Percentiles rank a stretch among this genome's conserved stretches.
Conservation (phyloP, 1,140 invertebrate species). For the Trichomalopsis sarcophagae region DNA sequence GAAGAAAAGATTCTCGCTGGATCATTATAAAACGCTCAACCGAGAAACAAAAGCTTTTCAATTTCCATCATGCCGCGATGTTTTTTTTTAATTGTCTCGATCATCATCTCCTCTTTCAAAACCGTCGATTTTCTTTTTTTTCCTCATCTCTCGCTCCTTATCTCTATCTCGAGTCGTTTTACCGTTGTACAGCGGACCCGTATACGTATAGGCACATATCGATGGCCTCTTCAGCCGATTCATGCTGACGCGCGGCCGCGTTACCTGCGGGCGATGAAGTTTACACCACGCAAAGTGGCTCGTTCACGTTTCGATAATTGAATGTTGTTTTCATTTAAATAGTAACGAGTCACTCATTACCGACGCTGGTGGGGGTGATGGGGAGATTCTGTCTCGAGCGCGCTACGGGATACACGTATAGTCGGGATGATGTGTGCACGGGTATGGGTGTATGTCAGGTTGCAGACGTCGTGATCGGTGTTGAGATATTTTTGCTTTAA, state of each 20-base stretch:
- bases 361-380: background rate
- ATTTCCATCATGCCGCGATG: background rate
- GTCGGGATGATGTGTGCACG: background rate
- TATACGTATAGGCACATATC: slow-evolving; percentile 5
- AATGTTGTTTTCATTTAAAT: slow-evolving; percentile 53
- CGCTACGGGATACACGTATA: background rate
- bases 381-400: background rate
- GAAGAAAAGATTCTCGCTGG: background rate
- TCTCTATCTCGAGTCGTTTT: slow-evolving; percentile 12
- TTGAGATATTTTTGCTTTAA: background rate
- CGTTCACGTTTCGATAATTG: slow-evolving; percentile 52
- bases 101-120: slow-evolving; percentile 1
- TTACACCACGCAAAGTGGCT: slow-evolving; percentile 50
- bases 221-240: slow-evolving; percentile 34
- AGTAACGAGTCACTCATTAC: slow-evolving; percentile 49
- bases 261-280: slow-evolving; percentile 45
- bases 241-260: slow-evolving; percentile 29
- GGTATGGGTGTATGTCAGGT: background rate
- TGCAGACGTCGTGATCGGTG: slow-evolving; percentile 1
- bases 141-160: background rate
- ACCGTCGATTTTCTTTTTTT: background rate
- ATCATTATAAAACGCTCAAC: background rate
- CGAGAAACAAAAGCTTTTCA: background rate
- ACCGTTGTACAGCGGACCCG: slow-evolving; percentile 10
- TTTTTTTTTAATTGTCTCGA: background rate